Percentiles rank a stretch among this genome's conserved stretches.
phyloP scores from a whole-genome alignment of 2,113 vertebrate species.

The Ptyas mucosa region DNA sequence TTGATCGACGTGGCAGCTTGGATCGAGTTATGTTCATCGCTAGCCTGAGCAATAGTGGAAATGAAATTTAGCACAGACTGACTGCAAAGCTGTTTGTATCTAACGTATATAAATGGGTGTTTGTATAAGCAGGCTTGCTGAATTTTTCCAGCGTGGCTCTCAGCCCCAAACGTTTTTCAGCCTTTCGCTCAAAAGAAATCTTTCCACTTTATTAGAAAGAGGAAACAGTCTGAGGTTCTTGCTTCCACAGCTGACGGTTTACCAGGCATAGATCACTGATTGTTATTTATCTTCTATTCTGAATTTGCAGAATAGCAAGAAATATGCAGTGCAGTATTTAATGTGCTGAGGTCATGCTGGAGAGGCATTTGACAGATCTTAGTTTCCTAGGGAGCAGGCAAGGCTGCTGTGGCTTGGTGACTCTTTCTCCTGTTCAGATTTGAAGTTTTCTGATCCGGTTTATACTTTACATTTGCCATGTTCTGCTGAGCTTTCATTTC shows the following conservation, averaged over 20 bases:
- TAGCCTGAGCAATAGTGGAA: no score
- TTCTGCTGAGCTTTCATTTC: background rate
- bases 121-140: background rate
- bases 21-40: no score
- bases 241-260: constrained; percentile 3
- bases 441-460: background rate
- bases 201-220: background rate
- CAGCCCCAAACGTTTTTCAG: background rate
- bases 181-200: background rate
- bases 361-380: background rate
- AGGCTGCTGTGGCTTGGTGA: background rate
- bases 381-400: background rate
- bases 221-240: background rate
- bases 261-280: constrained; percentile 2
- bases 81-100: no score
- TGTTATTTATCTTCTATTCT: background rate
- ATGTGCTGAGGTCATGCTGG: constrained; percentile 9
- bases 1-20: no score
- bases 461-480: background rate
- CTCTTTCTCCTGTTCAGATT: accelerated
- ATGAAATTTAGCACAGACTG: no score
- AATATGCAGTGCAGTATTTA: background rate
- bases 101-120: background rate
- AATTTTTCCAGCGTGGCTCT: background rate
- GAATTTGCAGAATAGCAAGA: background rate